Evolutionary conservation across 1,140 invertebrate species (phyloP), one percentile per base, ranked within the genome.

Genomic region (Akabosia matsudoensis): DNA sequence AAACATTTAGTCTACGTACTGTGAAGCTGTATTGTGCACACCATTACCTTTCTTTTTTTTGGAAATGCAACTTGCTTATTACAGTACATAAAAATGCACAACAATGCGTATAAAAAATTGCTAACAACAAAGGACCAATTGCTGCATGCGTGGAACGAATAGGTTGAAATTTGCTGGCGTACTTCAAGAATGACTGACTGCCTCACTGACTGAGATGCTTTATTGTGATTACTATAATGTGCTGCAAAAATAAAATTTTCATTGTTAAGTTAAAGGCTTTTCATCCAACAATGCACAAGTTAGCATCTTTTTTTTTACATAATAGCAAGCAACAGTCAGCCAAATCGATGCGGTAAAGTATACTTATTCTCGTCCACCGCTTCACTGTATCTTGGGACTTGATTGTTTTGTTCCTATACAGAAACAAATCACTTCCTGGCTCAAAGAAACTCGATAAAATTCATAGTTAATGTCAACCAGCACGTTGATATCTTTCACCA

Each of bases 181-280:
- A 61, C 54, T 61, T n/a, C n/a, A n/a, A n/a, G 54, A 10, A 4
- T 22, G 54, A 61, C 54, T 61, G 54, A 61, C 54, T 61, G 54
- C n/a, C n/a, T n/a, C n/a, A 67, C 24, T 67, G 28, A 30, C 26
- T 31, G 61, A 67, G 61, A 67, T 67, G 31, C n/a, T 61, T 67
- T 31, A n/a, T 67, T 2, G 24, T 67, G 61, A 67, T 67, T 67
- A 67, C 61, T 30, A 67, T 67, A 67, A 31, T 67, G 61, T 30
- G 61, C 24, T 67, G 61, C n/a, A 67, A 67, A 67, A 56, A 31
- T n/a, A 31, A 7, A 61, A 7, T 61, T 61, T 67, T 67, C 61
- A 67, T 67, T 67, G 61, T 67, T 67, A 67, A 67, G 61, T 67
- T 67, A 67, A 67, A 67, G 61, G 61, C 61, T 67, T 31, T 30